These are phyloP conservation scores for Mixornis gularis DNA, from an alignment of 2,113 vertebrate species.

Conservation along the genomic window DNA sequence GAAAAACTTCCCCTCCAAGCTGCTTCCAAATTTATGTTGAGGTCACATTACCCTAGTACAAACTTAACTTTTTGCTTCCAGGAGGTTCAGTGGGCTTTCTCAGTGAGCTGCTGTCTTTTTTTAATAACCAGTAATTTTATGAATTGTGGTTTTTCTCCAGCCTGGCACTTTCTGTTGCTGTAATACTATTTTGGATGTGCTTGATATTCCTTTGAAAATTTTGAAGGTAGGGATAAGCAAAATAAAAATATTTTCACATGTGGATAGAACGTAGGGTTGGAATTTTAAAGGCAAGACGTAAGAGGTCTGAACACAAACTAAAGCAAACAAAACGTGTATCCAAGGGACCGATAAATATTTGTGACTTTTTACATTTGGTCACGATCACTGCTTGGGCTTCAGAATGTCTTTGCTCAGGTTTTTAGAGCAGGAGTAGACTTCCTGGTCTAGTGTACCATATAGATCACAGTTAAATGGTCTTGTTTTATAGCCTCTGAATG, in stretches of 20 bases:
- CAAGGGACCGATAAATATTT: constrained; percentile 43
- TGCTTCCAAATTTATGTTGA: constrained; percentile 18
- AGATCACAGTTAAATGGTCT: neutral
- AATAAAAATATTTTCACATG: neutral
- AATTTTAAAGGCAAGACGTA: neutral
- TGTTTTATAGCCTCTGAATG: neutral
- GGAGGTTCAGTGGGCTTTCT: neutral
- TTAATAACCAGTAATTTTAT: neutral
- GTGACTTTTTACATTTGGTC: neutral
- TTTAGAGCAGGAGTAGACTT: neutral
- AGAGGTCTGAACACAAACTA: neutral
- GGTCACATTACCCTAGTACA: neutral
- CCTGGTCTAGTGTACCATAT: neutral
- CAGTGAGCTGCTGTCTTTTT: neutral
- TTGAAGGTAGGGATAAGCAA: neutral
- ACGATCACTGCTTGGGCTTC: neutral
- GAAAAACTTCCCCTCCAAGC: neutral
- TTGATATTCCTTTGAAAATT: neutral
- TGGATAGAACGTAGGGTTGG: neutral
- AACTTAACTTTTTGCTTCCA: neutral
- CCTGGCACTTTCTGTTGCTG: neutral
- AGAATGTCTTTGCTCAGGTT: neutral
- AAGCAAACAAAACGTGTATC: constrained; percentile 37
- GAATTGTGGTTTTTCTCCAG: neutral
- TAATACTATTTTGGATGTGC: neutral